phyloP scores from a whole-genome alignment of 2,797 vertebrate genomes.

The Varecia variegata region DNA sequence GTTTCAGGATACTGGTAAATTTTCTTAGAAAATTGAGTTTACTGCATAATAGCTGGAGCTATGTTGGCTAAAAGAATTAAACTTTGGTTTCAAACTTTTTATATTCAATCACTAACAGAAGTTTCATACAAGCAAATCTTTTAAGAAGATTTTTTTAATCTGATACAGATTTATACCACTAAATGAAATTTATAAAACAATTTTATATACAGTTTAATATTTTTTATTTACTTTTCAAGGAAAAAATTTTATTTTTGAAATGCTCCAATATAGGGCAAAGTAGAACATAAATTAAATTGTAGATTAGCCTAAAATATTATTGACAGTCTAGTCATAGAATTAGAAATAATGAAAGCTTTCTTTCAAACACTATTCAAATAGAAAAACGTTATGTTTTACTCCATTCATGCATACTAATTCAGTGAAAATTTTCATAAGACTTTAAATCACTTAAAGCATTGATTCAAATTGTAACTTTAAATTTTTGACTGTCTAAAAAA shows the following conservation, averaged over 20 bases:
- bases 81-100: constrained; percentile 48
- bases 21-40: constrained; percentile 69
- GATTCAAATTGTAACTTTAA: constrained; percentile 20
- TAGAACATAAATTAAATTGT: neutral
- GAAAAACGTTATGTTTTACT: neutral
- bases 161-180: neutral
- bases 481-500: constrained; percentile 9
- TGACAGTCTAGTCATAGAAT: neutral
- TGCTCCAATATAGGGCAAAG: neutral
- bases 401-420: neutral
- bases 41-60: constrained; percentile 24
- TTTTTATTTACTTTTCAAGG: neutral
- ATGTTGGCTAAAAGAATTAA: constrained; percentile 31
- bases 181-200: neutral
- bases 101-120: neutral
- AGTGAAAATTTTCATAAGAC: neutral
- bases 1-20: constrained; percentile 54
- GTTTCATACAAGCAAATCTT: constrained; percentile 4
- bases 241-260: neutral
- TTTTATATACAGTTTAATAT: neutral
- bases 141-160: neutral
- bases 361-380: neutral
- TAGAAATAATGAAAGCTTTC: neutral
- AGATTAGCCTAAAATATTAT: neutral
- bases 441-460: neutral